These are phyloP conservation scores for Neotoma lepida DNA, from an alignment of 2,113 vertebrate genomes.

Conservation along the genomic window DNA sequence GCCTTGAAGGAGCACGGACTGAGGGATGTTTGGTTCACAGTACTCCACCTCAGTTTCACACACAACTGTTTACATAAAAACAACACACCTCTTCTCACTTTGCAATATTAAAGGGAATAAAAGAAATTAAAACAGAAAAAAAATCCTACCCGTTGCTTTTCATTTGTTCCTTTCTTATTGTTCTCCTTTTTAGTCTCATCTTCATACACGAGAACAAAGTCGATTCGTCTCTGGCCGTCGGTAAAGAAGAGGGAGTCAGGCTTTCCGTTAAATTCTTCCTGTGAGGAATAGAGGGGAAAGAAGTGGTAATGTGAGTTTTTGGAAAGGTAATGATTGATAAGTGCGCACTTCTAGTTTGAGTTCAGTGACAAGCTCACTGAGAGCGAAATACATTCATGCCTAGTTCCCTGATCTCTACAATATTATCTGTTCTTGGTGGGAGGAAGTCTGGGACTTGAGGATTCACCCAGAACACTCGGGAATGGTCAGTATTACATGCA, in stretches of 20 bases:
- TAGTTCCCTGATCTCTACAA: neutral
- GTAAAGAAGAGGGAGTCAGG: slow-evolving; percentile 93
- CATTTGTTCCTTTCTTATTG: slow-evolving; percentile 86
- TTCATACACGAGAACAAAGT: slow-evolving; percentile 95
- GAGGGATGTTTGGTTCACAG: neutral
- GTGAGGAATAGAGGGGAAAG: slow-evolving; percentile 71
- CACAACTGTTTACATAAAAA: slow-evolving; percentile 31
- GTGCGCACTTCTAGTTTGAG: neutral
- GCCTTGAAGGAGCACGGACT: neutral
- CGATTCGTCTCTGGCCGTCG: slow-evolving; percentile 91
- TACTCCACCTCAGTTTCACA: neutral
- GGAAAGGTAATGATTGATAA: fast-evolving
- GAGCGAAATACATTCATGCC: neutral
- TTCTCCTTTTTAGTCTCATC: slow-evolving; percentile 91
- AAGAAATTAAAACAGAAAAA: slow-evolving; percentile 5
- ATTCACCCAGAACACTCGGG: neutral
- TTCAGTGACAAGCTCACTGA: neutral
- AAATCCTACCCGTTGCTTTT: slow-evolving; percentile 86
- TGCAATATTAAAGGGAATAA: neutral
- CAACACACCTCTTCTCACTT: neutral
- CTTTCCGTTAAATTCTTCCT: slow-evolving; percentile 92
- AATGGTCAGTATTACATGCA: neutral
- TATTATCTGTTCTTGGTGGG: neutral
- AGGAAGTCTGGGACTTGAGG: neutral
- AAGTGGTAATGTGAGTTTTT: slow-evolving; percentile 20